These are phyloP conservation scores for Crossocerus cetratus DNA, from an alignment of 2,888 invertebrate genomes.

Conservation along the genomic window DNA sequence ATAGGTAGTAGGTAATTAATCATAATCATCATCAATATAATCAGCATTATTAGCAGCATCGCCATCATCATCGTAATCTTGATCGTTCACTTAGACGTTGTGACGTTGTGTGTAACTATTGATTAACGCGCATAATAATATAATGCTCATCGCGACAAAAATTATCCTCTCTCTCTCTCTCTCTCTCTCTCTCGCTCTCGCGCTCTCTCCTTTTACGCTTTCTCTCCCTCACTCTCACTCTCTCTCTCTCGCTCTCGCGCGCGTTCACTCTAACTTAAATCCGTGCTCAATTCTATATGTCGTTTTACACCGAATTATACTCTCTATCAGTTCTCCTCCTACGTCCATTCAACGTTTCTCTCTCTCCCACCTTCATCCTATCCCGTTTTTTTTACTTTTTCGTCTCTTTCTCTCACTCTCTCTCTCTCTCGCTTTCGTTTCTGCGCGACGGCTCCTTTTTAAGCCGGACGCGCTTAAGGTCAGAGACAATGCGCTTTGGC, in stretches of 20 bases:
- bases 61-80: constrained; percentile 7
- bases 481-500: constrained; percentile 73
- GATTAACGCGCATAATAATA: constrained; percentile 55
- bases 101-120: constrained; percentile 43
- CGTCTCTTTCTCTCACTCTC: constrained; percentile 15
- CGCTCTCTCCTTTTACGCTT: constrained; percentile 22
- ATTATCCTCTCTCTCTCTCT: constrained; percentile 22
- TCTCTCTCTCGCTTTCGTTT: constrained; percentile 51
- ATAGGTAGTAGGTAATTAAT: constrained; percentile 40
- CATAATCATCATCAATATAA: constrained; percentile 46
- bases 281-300: constrained; percentile 26
- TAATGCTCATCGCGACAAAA: constrained; percentile 55
- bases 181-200: constrained; percentile 48
- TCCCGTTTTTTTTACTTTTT: constrained; percentile 32
- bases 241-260: constrained; percentile 40
- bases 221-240: constrained; percentile 39
- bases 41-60: constrained; percentile 1
- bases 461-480: constrained; percentile 28
- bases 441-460: constrained; percentile 24
- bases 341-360: too few species aligned
- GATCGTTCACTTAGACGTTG: constrained; percentile 40
- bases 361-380: constrained; percentile 8
- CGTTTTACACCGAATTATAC: constrained; percentile 36
- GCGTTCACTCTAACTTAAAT: not conserved
- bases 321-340: constrained; percentile 24